A percentile compares a stretch with the other conserved stretches of the same genome.
Conservation (phyloP, 2,113 vertebrate species). For the Prionailurus viverrinus region DNA sequence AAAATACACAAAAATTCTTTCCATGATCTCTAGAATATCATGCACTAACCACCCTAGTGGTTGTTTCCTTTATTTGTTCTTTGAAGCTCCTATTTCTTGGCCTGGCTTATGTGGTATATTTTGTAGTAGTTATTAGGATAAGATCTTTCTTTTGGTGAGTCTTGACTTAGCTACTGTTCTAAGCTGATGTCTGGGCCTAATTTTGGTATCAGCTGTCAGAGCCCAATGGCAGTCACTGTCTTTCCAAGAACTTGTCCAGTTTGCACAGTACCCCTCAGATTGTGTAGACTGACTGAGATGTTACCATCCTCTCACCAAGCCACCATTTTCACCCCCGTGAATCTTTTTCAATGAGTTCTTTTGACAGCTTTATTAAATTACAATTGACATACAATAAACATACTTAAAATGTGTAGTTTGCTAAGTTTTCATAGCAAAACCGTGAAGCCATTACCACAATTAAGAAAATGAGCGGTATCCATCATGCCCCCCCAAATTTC, state of each 20-base stretch:
- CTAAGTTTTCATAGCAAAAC: not conserved
- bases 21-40: not conserved
- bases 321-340: not conserved
- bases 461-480: not conserved
- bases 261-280: not conserved
- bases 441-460: not conserved
- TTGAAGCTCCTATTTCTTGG: not conserved
- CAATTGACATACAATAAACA: not conserved
- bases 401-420: not conserved
- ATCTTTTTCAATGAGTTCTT: not conserved
- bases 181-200: not conserved
- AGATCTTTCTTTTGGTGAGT: not conserved
- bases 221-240: not conserved
- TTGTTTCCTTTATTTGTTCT: not conserved
- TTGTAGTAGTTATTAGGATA: not conserved
- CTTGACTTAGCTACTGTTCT: not conserved
- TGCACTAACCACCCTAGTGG: not conserved
- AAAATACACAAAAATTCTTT: not conserved
- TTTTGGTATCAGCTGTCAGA: not conserved
- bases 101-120: not conserved
- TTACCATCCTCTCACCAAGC: not conserved
- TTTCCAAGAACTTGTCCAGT: not conserved
- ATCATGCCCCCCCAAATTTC: not conserved
- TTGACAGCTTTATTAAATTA: slow-evolving; percentile 13
- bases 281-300: not conserved